Evolutionary conservation across 2,888 invertebrate species (phyloP).

Genomic region (Colletes collaris): DNA sequence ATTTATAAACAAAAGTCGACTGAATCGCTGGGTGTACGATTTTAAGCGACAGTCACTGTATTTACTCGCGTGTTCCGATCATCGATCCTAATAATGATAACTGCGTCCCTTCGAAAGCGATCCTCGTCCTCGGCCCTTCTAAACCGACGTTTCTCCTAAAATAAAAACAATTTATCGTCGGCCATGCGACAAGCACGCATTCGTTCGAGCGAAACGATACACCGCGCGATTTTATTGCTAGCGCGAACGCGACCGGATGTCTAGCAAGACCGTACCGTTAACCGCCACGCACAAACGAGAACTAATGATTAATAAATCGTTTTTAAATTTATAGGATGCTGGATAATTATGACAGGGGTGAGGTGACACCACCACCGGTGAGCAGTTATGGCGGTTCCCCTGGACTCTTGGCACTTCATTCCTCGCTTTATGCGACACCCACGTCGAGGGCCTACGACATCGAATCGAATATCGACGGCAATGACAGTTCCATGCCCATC

Average conservation of each 20-base stretch:
- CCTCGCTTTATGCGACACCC: conserved; percentile 80
- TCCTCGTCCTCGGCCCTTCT: too few relatives aligned
- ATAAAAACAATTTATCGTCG: conserved; percentile 12
- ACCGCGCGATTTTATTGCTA: conserved; percentile 22
- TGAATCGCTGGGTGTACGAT: too few relatives aligned
- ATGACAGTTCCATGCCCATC: conserved; percentile 81
- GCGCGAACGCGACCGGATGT: conserved; percentile 33
- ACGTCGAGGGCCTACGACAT: conserved; percentile 79
- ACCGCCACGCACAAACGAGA: not conserved
- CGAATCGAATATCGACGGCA: conserved; percentile 80
- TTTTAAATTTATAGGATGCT: conserved; percentile 79
- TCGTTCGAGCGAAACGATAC: conserved; percentile 43
- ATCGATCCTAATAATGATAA: too few relatives aligned
- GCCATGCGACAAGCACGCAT: conserved; percentile 34
- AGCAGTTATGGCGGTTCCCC: conserved; percentile 80
- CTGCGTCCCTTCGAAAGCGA: too few relatives aligned
- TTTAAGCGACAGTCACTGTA: too few relatives aligned
- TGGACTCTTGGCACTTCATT: conserved; percentile 80
- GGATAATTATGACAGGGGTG: conserved; percentile 82
- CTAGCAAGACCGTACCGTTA: conserved; percentile 30
- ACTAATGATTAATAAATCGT: conserved; percentile 40
- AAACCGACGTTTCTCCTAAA: not conserved
- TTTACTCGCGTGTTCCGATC: too few relatives aligned
- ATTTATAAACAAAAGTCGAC: too few relatives aligned
- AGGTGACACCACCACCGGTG: conserved; percentile 81